Evolutionary conservation across 2,797 vertebrate species (phyloP), one percentile per base, ranked within the genome.

Genomic region (Taenioides sp.): DNA sequence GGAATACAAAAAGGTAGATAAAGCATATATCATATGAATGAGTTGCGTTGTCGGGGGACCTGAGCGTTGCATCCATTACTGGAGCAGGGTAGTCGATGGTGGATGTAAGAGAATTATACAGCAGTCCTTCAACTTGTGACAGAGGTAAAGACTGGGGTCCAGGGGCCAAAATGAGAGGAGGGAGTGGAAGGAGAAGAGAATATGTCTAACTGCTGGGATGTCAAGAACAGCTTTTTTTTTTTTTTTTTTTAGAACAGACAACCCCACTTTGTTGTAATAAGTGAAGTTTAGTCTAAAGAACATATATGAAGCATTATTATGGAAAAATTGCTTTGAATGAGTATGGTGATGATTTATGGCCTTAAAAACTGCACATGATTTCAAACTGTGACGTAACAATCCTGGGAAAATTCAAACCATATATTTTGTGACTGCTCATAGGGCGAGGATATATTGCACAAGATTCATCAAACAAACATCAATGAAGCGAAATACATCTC

Each of bases 1-100:
- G 58, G 72, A 76, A 73, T 66, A 70, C 57, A 80, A 69, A 80
- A 57, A 69, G 49, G 22, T 74, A 65, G 69, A 74, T 80, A 27
- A 73, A 71, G 80, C 72, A 80, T 80, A 72, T 69, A 84, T 79
- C 63, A 75, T 78, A 62, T 57, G 67, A 81, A 73, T 69, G 63
- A 78, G 67, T 79, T 75, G 76, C 55, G 62, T n/a, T 67, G 63
- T 68, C 66, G 23, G 37, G 37, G 59, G 69, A 73, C 69, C 65
- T 54, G 65, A 82, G 77, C 43, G 50, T 40, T 65, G 62, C 62
- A 82, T 75, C 49, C 16, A 73, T 73, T 82, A 81, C 80, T 65
- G 61, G 67, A 58, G 64, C 11, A 49, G 57, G 40, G 31, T 55
- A 62, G 37, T 82, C 69, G 61, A 79, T 74, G 62, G 67, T 66